Evolutionary conservation across 2,797 vertebrate species (phyloP).

Genomic region (Tangara arthus): DNA sequence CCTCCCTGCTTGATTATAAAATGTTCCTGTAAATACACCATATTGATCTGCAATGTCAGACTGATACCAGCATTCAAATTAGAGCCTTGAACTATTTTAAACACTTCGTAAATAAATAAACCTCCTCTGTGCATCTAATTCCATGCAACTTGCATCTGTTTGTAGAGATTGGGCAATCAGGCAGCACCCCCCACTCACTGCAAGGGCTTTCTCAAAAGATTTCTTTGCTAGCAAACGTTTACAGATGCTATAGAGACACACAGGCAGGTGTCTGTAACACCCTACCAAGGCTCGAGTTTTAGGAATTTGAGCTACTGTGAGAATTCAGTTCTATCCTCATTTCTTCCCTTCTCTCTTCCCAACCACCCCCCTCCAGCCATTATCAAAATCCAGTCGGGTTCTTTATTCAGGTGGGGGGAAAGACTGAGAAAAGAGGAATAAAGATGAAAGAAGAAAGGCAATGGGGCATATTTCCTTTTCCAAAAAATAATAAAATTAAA

Average conservation of each 20-base stretch:
- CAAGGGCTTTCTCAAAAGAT: constrained; percentile 44
- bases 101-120: neutral
- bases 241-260: neutral
- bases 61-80: neutral
- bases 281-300: neutral
- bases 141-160: constrained; percentile 19
- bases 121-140: neutral
- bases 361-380: neutral
- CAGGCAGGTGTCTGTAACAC: constrained; percentile 35
- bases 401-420: neutral
- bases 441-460: neutral
- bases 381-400: neutral
- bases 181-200: constrained; percentile 37
- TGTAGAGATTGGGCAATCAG: neutral
- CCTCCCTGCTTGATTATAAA: neutral
- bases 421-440: neutral
- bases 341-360: neutral
- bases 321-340: neutral
- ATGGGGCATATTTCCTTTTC: neutral
- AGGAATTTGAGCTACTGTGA: neutral
- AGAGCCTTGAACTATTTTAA: constrained; percentile 32
- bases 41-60: constrained; percentile 37
- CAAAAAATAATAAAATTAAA: constrained; percentile 33
- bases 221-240: neutral
- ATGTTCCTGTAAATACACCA: neutral